phyloP scores from a whole-genome alignment of 2,888 invertebrate species.

The Xestia ashworthii region DNA sequence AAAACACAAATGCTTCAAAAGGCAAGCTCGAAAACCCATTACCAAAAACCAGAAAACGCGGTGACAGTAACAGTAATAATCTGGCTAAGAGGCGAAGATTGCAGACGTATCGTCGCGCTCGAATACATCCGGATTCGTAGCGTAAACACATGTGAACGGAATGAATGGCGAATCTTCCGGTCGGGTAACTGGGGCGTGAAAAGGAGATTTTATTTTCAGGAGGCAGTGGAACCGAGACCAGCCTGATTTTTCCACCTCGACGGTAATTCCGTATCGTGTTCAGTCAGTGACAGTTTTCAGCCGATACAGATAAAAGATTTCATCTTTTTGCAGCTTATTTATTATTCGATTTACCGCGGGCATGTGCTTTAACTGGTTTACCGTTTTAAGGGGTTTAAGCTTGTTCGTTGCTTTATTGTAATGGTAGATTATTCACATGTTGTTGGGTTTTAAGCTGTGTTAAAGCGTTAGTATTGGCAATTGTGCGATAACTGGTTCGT shows the following conservation, averaged over 20 bases:
- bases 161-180: slow-evolving; percentile 78
- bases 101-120: slow-evolving; percentile 61
- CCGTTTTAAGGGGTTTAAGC: slow-evolving; percentile 20
- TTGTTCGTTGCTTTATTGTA: slow-evolving; percentile 37
- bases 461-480: slow-evolving; percentile 12
- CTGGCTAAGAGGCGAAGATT: slow-evolving; percentile 60
- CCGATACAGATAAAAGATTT: slow-evolving; percentile 63
- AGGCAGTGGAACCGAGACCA: slow-evolving; percentile 73
- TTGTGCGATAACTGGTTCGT: background rate
- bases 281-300: slow-evolving; percentile 55
- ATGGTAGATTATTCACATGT: slow-evolving; percentile 32
- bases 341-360: slow-evolving; percentile 50
- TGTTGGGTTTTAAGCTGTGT: slow-evolving; percentile 24
- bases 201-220: slow-evolving; percentile 80
- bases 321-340: slow-evolving; percentile 60
- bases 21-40: slow-evolving; percentile 21
- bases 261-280: slow-evolving; percentile 69
- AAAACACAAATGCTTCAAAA: slow-evolving; percentile 34
- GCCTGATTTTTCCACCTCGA: slow-evolving; percentile 76
- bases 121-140: slow-evolving; percentile 64
- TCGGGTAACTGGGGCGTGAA: slow-evolving; percentile 80
- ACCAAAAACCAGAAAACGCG: slow-evolving; percentile 25
- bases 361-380: slow-evolving; percentile 36
- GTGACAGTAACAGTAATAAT: slow-evolving; percentile 57
- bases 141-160: slow-evolving; percentile 75